phyloP scores from a whole-genome alignment of 2,797 vertebrate species.

The Choloepus didactylus region DNA sequence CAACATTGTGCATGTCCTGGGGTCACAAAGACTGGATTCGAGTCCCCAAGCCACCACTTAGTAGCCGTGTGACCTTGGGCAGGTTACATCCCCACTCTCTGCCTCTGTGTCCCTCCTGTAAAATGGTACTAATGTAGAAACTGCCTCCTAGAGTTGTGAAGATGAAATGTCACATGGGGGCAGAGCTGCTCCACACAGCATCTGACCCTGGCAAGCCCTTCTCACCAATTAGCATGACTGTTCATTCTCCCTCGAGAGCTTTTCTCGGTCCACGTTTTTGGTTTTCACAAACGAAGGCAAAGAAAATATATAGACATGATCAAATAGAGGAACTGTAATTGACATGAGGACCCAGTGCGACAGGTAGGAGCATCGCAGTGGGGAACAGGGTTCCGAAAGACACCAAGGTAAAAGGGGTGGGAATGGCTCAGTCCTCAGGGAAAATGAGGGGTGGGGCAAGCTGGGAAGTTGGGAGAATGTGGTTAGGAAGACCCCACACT shows the following conservation, averaged over 20 bases:
- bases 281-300: conserved; percentile 3
- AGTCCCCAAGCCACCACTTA: neutral
- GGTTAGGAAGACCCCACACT: neutral
- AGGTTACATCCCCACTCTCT: neutral
- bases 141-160: neutral
- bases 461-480: neutral
- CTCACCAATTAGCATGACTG: neutral
- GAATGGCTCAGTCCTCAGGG: neutral
- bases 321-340: neutral
- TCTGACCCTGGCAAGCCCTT: neutral
- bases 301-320: neutral
- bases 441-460: neutral
- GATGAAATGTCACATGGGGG: neutral
- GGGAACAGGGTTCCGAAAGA: neutral
- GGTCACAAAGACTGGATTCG: neutral
- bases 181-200: neutral
- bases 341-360: neutral
- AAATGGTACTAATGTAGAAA: neutral
- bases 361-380: neutral
- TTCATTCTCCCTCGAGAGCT: neutral
- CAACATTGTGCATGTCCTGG: neutral
- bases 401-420: neutral
- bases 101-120: neutral
- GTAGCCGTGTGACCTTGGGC: neutral
- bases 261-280: neutral